These are phyloP conservation scores for Tapirus terrestris DNA, from an alignment of 2,113 vertebrate genomes.

Conservation along the genomic window DNA sequence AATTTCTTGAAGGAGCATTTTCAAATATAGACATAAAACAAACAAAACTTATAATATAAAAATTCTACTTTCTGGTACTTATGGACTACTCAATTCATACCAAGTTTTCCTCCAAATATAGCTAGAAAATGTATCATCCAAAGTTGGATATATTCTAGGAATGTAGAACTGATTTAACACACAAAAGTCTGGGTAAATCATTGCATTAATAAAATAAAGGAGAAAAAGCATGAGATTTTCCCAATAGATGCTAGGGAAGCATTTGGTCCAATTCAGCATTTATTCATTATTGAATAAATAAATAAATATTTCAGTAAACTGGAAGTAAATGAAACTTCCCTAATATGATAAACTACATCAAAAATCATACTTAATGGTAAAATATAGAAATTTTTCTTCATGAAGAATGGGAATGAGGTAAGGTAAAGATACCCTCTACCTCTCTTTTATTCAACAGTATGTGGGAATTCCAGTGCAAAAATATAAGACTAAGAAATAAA, in stretches of 20 bases:
- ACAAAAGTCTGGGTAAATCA: background rate
- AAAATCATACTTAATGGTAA: background rate
- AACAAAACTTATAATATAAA: background rate
- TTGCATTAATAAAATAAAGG: background rate
- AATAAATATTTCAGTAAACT: background rate
- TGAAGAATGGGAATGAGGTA: background rate
- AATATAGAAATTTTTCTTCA: background rate
- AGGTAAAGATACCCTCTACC: background rate
- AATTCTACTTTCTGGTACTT: background rate
- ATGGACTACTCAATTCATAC: background rate
- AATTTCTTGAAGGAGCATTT: background rate
- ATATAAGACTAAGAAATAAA: background rate
- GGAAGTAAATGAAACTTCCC: background rate
- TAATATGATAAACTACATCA: background rate
- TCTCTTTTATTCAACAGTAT: background rate
- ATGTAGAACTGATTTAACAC: background rate
- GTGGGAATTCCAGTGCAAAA: background rate
- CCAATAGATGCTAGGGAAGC: background rate
- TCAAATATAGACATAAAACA: background rate
- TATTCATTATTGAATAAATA: background rate
- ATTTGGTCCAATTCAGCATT: background rate
- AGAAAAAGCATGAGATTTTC: background rate
- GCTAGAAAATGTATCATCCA: background rate
- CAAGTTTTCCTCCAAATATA: background rate
- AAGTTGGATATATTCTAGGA: background rate